Conservation (phyloP, 2,888 invertebrate genomes). For the Pseudeuparius sepicola region DNA sequence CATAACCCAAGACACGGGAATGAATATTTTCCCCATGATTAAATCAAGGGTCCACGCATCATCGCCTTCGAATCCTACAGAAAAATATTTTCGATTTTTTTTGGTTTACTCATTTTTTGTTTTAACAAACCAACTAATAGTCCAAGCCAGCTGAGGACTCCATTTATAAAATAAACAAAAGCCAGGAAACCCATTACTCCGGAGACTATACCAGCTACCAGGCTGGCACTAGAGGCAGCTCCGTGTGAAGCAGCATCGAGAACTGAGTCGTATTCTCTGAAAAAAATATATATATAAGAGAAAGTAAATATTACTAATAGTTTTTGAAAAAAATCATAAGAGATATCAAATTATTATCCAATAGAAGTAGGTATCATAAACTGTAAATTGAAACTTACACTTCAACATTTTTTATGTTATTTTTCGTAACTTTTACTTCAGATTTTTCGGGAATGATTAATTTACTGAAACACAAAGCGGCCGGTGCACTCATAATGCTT, state of each 20-base stretch:
- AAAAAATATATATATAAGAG: conserved; percentile 25
- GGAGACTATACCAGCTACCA: conserved; percentile 80
- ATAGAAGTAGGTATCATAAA: no score
- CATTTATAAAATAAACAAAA: conserved; percentile 76
- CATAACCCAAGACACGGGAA: conserved; percentile 84
- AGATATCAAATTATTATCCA: no score
- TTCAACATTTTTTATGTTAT: conserved; percentile 61
- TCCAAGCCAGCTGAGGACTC: conserved; percentile 71
- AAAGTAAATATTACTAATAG: no score
- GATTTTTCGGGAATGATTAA: conserved; percentile 88
- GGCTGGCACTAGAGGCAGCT: conserved; percentile 66
- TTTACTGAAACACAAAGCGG: conserved; percentile 82
- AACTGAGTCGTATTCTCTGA: conserved; percentile 70
- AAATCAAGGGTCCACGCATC: conserved; percentile 52
- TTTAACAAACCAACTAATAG: conserved; percentile 65
- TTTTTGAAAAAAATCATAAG: no score
- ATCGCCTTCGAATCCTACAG: no score
- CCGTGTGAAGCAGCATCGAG: conserved; percentile 90
- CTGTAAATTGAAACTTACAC: no score
- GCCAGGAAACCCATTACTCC: conserved; percentile 89
- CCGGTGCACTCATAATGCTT: conserved; percentile 94
- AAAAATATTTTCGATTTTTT: conserved; percentile 3
- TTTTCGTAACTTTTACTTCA: conserved; percentile 61
- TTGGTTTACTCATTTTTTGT: no score
- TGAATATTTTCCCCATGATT: conserved; percentile 79